A percentile compares a stretch with the other conserved stretches of the same genome.
Conservation (phyloP, 2,113 vertebrate genomes). For the Calypte anna region DNA sequence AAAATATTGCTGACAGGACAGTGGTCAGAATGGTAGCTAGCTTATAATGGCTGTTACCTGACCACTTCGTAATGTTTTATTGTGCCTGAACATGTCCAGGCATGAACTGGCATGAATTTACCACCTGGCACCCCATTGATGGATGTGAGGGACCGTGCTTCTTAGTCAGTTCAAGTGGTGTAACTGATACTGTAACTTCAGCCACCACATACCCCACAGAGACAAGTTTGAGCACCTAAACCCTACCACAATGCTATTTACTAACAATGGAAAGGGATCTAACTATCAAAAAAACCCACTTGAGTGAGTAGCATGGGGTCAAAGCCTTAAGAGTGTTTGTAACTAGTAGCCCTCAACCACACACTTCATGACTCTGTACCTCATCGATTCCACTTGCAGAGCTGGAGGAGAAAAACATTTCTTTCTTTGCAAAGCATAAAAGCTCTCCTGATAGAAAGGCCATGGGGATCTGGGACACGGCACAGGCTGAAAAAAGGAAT, state of each 20-base stretch:
- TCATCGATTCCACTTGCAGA: not conserved
- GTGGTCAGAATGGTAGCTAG: not conserved
- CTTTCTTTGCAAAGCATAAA: not conserved
- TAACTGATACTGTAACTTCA: not conserved
- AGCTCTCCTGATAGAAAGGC: not conserved
- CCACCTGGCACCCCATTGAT: not conserved
- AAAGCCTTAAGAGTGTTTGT: not conserved
- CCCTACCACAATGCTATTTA: not conserved
- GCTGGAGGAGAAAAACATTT: not conserved
- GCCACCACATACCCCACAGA: not conserved
- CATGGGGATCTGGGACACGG: not conserved
- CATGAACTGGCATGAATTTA: conserved; percentile 11
- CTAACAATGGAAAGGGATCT: not conserved
- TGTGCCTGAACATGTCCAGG: conserved; percentile 34
- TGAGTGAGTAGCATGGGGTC: not conserved
- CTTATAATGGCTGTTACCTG: not conserved
- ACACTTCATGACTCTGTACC: not conserved
- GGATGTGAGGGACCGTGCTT: not conserved
- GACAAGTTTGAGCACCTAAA: not conserved
- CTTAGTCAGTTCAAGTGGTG: not conserved
- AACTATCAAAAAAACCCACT: not conserved
- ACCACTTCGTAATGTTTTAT: not conserved
- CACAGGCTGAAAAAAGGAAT: not conserved
- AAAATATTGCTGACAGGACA: not conserved
- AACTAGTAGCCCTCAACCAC: not conserved